A percentile compares a stretch with the other conserved stretches of the same genome.
phyloP scores from a whole-genome alignment of 2,113 vertebrate species.

The Hippopotamus amphibius region DNA sequence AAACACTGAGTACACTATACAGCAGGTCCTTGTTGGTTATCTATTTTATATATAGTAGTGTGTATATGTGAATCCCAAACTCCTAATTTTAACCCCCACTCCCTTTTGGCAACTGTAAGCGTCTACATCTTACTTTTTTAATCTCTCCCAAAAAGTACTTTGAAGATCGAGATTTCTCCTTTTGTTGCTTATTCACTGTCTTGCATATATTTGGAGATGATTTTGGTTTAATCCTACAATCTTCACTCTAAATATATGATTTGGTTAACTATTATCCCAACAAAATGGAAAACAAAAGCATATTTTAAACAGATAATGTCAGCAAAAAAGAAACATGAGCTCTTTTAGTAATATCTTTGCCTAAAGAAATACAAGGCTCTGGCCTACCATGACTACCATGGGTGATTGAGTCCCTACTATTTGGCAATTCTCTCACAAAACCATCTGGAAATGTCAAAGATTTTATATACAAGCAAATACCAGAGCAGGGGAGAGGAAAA shows the following conservation, averaged over 20 bases:
- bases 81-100: not conserved
- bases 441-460: not conserved
- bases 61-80: not conserved
- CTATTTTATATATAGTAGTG: not conserved
- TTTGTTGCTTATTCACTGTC: not conserved
- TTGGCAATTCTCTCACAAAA: slow-evolving; percentile 37
- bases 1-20: not conserved
- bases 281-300: not conserved
- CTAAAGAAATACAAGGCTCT: not conserved
- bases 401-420: not conserved
- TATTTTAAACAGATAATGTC: slow-evolving; percentile 24
- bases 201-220: not conserved
- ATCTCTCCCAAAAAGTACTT: not conserved
- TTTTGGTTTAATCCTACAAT: slow-evolving; percentile 30
- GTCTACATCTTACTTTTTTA: not conserved
- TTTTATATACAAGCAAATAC: slow-evolving; percentile 17
- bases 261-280: not conserved
- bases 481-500: not conserved
- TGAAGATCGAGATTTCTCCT: slow-evolving; percentile 25
- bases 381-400: not conserved
- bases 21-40: not conserved
- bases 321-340: not conserved
- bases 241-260: not conserved
- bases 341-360: not conserved
- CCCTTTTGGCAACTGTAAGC: not conserved